Evolutionary conservation across 1,140 invertebrate species (phyloP).

Genomic region (Agrilus planipennis): DNA sequence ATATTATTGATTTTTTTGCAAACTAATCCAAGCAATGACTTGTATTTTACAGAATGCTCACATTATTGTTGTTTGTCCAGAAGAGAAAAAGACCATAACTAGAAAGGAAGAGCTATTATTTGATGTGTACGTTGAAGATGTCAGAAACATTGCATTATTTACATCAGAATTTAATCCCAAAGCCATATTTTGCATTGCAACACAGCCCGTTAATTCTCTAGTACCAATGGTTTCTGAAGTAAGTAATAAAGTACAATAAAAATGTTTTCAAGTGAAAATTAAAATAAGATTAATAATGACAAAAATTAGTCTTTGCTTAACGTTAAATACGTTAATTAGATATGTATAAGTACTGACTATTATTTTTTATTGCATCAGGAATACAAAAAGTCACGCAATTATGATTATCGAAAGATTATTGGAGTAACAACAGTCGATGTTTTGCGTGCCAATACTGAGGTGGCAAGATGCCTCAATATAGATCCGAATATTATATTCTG

Average conservation of each 20-base stretch:
- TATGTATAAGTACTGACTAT: too few relatives aligned
- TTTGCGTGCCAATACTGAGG: constrained; percentile 22
- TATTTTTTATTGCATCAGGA: too few relatives aligned
- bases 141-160: constrained; percentile 20
- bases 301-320: background rate
- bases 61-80: constrained; percentile 24
- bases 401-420: constrained; percentile 26
- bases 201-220: constrained; percentile 25
- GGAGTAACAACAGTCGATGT: constrained; percentile 21
- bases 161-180: constrained; percentile 27
- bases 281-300: too few relatives aligned
- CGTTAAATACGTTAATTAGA: background rate
- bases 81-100: constrained; percentile 15
- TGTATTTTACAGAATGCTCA: constrained; percentile 15
- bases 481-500: constrained; percentile 18
- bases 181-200: constrained; percentile 25
- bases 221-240: constrained; percentile 28
- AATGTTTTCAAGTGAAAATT: background rate
- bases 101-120: constrained; percentile 20
- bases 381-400: constrained; percentile 24
- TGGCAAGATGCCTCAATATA: constrained; percentile 12
- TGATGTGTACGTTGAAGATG: constrained; percentile 24
- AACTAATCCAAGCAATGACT: too few relatives aligned
- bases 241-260: constrained; percentile 1
- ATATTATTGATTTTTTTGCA: background rate